phyloP scores from a whole-genome alignment of 2,113 vertebrate species.

The Peromyscus polionotus region DNA sequence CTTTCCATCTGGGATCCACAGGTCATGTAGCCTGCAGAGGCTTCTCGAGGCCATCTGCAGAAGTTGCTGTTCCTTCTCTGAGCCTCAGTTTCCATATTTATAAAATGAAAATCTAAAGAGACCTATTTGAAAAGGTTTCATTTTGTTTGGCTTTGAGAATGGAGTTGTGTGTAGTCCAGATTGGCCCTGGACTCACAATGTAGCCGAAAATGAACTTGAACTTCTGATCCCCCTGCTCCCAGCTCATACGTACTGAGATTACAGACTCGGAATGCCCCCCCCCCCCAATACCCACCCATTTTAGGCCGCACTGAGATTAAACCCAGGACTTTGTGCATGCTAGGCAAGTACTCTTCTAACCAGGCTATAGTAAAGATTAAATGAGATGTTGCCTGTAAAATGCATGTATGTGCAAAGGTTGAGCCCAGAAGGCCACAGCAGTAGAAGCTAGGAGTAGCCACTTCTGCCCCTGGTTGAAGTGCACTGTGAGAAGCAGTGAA shows the following conservation, averaged over 20 bases:
- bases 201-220: neutral
- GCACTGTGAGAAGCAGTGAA: neutral
- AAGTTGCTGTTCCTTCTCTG: neutral
- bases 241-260: neutral
- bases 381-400: neutral
- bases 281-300: no score
- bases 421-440: neutral
- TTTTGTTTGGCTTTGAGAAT: neutral
- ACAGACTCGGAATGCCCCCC: neutral
- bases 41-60: neutral
- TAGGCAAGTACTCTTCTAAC: neutral
- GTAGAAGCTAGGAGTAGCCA: neutral
- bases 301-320: neutral
- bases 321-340: neutral
- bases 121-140: neutral
- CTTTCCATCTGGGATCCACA: conserved; percentile 6
- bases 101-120: neutral
- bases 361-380: neutral
- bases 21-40: neutral
- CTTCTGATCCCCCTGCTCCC: neutral
- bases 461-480: neutral
- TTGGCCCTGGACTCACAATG: neutral
- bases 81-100: neutral
- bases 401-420: neutral
- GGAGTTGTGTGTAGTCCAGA: neutral